Conservation (phyloP, 2,113 vertebrate species). For the Elephas maximus region DNA sequence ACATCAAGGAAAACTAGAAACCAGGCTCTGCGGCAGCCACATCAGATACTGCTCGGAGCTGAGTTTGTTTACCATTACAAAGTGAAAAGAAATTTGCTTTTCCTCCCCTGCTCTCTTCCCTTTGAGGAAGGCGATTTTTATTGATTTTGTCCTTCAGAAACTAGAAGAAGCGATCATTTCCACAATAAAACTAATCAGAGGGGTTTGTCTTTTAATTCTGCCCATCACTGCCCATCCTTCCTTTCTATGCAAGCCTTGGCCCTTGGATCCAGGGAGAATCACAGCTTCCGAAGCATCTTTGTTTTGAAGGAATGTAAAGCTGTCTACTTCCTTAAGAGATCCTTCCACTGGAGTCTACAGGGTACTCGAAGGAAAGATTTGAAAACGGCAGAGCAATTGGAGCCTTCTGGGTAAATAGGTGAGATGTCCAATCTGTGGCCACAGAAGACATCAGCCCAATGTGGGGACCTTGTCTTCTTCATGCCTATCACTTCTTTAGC, state of each 20-base stretch:
- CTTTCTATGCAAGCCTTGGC: neutral
- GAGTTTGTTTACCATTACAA: conserved; percentile 69
- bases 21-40: conserved; percentile 66
- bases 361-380: neutral
- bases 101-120: conserved; percentile 64
- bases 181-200: conserved; percentile 2
- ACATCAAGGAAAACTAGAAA: conserved; percentile 76
- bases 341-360: neutral
- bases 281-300: neutral
- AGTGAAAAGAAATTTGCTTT: conserved; percentile 80
- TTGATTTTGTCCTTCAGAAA: conserved; percentile 68
- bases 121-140: conserved; percentile 55
- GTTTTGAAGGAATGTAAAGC: neutral
- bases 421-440: neutral
- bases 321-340: neutral
- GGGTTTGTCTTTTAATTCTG: neutral
- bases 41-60: conserved; percentile 67
- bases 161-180: neutral
- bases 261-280: neutral
- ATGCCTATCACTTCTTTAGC: neutral
- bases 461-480: neutral
- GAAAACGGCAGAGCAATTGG: neutral
- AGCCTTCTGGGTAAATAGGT: neutral
- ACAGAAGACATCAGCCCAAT: neutral
- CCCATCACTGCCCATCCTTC: neutral